Conservation (phyloP, 23 tunicate species). For the Halocynthia roretzi region DNA sequence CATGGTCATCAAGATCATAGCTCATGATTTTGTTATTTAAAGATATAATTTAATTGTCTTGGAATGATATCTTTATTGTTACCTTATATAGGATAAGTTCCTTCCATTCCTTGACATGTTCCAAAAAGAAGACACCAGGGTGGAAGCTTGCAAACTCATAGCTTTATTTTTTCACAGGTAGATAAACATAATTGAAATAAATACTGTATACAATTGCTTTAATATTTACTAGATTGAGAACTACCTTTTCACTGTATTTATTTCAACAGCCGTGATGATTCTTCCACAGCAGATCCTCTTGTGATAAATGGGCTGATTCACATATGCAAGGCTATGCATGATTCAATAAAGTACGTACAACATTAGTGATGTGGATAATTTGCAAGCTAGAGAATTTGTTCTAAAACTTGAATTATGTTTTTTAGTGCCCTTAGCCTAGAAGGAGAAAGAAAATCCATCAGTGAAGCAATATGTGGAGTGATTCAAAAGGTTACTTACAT, state of each 20-base stretch:
- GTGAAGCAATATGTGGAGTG: conserved; percentile 38
- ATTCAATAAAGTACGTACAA: conserved; percentile 60
- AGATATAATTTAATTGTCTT: no score
- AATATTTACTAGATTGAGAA: no score
- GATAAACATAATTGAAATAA: background rate
- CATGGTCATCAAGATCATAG: no score
- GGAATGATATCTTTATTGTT: background rate
- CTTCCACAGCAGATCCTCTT: conserved; percentile 47
- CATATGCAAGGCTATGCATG: conserved; percentile 73
- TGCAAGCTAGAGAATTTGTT: no score
- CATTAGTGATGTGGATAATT: background rate
- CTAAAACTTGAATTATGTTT: background rate
- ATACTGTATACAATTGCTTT: no score
- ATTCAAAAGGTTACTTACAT: conserved; percentile 39
- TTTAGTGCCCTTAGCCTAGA: conserved; percentile 71
- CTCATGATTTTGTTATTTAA: no score
- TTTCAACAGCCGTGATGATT: conserved; percentile 11
- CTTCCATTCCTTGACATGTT: conserved; percentile 86
- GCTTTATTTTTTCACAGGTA: conserved; percentile 30
- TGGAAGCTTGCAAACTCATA: conserved; percentile 45
- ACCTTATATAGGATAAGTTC: conserved; percentile 48
- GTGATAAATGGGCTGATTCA: conserved; percentile 71
- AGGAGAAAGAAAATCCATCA: conserved; percentile 40
- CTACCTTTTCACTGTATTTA: background rate
- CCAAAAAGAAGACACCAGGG: conserved; percentile 70